Evolutionary conservation across 2,113 vertebrate species (phyloP).

Genomic region (Piprites chloris): DNA sequence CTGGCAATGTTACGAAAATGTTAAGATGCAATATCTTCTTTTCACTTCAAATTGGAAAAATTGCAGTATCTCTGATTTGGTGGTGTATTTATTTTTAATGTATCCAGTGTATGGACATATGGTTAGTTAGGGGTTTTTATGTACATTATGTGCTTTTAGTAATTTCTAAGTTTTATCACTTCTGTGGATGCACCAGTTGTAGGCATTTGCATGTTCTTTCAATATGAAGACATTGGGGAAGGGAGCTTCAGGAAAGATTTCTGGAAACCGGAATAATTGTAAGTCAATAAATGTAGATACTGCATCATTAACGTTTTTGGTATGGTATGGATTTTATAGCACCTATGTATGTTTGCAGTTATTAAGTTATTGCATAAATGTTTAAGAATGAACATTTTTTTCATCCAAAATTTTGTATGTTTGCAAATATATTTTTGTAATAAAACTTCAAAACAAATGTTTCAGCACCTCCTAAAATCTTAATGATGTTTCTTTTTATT

Average conservation of each 20-base stretch:
- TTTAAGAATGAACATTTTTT: constrained; percentile 81
- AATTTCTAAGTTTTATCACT: constrained; percentile 51
- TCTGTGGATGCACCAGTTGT: constrained; percentile 30
- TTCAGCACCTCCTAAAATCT: constrained; percentile 73
- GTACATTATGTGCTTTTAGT: constrained; percentile 25
- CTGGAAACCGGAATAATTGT: constrained; percentile 30
- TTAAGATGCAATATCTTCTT: constrained; percentile 71
- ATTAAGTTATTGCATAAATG: constrained; percentile 81
- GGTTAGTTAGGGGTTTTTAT: constrained; percentile 21
- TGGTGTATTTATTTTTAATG: constrained; percentile 66
- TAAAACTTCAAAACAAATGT: constrained; percentile 80
- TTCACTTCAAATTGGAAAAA: constrained; percentile 55
- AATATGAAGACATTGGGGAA: constrained; percentile 7
- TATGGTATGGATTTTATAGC: constrained; percentile 76
- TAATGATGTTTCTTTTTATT: constrained; percentile 7
- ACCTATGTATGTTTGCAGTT: constrained; percentile 80
- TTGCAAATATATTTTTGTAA: constrained; percentile 87
- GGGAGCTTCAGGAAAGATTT: not conserved
- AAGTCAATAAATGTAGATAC: constrained; percentile 50
- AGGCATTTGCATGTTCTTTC: constrained; percentile 33
- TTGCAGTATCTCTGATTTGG: constrained; percentile 44
- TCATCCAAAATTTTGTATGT: constrained; percentile 83
- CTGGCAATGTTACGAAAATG: constrained; percentile 60
- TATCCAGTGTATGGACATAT: constrained; percentile 38
- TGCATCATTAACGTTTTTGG: constrained; percentile 71